Evolutionary conservation across 2,797 vertebrate genomes (phyloP).

Genomic region (Bradypodion ventrale): DNA sequence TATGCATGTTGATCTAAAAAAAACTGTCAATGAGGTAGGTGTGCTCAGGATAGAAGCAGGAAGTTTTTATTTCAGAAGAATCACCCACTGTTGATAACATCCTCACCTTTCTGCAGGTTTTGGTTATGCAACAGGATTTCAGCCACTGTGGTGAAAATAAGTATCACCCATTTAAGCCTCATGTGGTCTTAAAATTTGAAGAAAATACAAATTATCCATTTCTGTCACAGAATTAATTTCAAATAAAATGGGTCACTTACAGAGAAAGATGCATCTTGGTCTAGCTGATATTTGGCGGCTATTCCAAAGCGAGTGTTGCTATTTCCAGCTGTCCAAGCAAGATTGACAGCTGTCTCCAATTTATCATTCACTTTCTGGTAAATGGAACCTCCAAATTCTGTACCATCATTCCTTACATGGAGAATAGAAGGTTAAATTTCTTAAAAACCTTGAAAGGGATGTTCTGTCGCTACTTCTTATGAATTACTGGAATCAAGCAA

Average conservation of each 20-base stretch:
- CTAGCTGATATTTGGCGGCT: conserved; percentile 97
- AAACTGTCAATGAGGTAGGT: neutral
- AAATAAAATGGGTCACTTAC: conserved; percentile 77
- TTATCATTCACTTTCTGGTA: conserved; percentile 98
- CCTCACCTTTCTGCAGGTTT: too few relatives aligned
- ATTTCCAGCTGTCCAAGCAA: conserved; percentile 97
- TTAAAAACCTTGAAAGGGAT: conserved; percentile 20
- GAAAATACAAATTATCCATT: neutral
- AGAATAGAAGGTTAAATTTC: conserved; percentile 25
- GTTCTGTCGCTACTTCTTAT: neutral
- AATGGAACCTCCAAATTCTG: conserved; percentile 96
- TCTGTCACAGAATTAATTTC: neutral
- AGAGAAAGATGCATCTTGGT: conserved; percentile 91
- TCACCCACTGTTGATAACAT: too few relatives aligned
- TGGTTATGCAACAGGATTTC: too few relatives aligned
- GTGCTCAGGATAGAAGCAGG: too few relatives aligned
- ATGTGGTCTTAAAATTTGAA: neutral
- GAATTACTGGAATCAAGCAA: neutral
- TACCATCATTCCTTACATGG: conserved; percentile 90
- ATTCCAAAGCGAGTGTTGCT: conserved; percentile 99
- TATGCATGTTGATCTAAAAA: neutral
- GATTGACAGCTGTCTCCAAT: conserved; percentile 94
- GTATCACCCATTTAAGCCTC: neutral
- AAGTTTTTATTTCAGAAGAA: too few relatives aligned
- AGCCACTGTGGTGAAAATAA: too few relatives aligned